Conservation (phyloP, 1,140 invertebrate species). For the Heliothis subflexa region DNA sequence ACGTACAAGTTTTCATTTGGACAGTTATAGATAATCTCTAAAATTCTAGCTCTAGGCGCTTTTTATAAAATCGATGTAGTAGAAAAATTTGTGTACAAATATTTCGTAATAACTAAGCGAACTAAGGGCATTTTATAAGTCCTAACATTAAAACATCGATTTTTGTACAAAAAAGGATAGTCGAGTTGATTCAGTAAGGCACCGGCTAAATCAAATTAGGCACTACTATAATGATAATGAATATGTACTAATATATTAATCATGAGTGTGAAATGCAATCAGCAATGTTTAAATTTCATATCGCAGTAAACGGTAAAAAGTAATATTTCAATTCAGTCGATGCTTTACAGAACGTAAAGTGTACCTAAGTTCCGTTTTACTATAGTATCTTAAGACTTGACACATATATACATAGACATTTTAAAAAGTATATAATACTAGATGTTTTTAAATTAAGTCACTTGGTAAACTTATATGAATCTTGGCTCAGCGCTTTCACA, state of each 20-base stretch:
- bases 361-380: neutral
- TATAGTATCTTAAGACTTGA: neutral
- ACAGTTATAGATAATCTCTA: constrained; percentile 52
- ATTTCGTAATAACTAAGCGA: constrained; percentile 34
- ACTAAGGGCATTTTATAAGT: neutral
- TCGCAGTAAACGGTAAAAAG: neutral
- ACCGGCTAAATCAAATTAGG: neutral
- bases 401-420: neutral
- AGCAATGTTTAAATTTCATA: neutral
- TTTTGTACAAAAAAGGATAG: neutral
- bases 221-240: neutral
- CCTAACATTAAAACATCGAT: neutral
- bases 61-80: constrained; percentile 59
- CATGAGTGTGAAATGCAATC: neutral
- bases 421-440: neutral
- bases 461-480: neutral
- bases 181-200: constrained; percentile 12
- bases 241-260: neutral
- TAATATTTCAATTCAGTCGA: constrained; percentile 4
- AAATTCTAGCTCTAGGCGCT: constrained; percentile 52
- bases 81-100: constrained; percentile 51
- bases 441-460: neutral
- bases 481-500: no score
- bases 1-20: constrained; percentile 47
- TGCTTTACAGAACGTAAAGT: neutral